Conservation (phyloP, 2,888 invertebrate genomes). For the Vesta saturnalis region DNA sequence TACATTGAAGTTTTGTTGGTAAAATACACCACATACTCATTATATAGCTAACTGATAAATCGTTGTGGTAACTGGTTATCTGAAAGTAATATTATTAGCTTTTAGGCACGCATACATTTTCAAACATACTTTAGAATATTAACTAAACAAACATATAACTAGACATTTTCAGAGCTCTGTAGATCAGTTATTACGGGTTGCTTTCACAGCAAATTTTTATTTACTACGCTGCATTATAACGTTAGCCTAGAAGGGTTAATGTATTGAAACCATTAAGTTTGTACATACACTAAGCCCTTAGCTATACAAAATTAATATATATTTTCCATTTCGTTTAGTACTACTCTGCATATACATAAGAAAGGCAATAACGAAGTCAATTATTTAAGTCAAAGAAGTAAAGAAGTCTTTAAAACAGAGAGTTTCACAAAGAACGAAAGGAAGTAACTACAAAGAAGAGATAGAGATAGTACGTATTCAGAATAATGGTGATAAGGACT, state of each 20-base stretch:
- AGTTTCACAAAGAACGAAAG: slow-evolving; percentile 24
- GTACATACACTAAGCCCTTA: no score
- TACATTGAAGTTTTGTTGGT: no score
- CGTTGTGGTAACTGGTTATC: no score
- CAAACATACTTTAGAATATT: no score
- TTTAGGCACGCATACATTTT: no score
- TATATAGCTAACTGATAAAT: no score
- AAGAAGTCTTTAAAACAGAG: slow-evolving; percentile 18
- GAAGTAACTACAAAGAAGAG: slow-evolving; percentile 27
- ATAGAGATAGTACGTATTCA: slow-evolving; percentile 16
- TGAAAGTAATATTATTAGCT: no score
- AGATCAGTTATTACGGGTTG: no score
- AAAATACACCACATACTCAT: no score
- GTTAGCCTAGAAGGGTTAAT: background rate
- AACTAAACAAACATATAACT: no score
- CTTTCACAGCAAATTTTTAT: no score
- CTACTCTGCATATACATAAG: slow-evolving; percentile 16
- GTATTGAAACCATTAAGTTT: background rate
- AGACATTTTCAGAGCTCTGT: no score
- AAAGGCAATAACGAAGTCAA: slow-evolving; percentile 29
- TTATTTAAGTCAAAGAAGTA: slow-evolving; percentile 19
- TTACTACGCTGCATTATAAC: background rate
- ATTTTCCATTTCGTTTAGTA: slow-evolving; percentile 10
- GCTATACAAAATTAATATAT: slow-evolving; percentile 1
- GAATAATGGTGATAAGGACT: slow-evolving; percentile 27